Conservation (phyloP, 2,113 vertebrate species). For the Phaethornis superciliosus region DNA sequence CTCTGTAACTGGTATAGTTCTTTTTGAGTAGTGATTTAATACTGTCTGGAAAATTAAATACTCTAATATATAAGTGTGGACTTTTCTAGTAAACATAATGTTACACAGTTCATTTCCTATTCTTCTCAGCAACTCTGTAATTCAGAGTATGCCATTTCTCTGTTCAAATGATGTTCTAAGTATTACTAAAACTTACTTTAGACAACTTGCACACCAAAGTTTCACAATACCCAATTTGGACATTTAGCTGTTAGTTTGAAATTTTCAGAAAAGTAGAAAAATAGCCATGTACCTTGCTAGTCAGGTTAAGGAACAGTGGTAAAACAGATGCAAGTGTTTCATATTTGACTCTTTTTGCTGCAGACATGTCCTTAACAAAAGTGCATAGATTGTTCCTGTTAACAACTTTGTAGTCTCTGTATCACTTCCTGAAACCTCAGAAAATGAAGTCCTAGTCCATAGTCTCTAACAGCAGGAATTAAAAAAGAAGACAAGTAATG, state of each 20-base stretch:
- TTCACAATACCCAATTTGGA: background rate
- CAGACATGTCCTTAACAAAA: background rate
- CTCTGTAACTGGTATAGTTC: background rate
- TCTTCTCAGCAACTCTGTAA: background rate
- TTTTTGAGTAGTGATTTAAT: background rate
- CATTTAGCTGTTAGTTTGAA: background rate
- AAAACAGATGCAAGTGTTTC: background rate
- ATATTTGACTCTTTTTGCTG: background rate
- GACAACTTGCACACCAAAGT: background rate
- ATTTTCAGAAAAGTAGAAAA: background rate
- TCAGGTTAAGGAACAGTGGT: background rate
- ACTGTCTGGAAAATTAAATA: background rate
- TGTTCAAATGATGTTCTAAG: background rate
- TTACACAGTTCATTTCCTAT: background rate
- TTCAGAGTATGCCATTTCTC: background rate
- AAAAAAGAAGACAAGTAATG: background rate
- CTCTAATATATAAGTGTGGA: accelerated
- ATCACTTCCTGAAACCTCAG: background rate
- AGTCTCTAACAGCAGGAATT: background rate
- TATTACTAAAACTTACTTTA: background rate
- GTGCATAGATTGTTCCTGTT: background rate
- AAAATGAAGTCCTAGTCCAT: background rate
- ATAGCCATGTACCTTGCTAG: background rate
- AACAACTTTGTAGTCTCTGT: background rate
- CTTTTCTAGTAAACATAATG: background rate